Evolutionary conservation across 2,797 vertebrate species (phyloP), one percentile per base, ranked within the genome.

Genomic region (Pterois miles): DNA sequence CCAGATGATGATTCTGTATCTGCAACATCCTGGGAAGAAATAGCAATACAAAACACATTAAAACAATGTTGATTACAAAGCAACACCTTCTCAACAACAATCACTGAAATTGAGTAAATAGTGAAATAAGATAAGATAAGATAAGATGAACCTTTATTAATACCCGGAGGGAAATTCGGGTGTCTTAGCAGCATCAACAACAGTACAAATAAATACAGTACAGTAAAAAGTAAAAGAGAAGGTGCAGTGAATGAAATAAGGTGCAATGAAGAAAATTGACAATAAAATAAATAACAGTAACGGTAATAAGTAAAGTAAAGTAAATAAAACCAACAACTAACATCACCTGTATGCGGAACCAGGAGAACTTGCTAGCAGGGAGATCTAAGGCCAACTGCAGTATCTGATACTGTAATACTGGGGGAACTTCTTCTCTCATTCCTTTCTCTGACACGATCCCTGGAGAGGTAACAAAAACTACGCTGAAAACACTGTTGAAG

Each of bases 351-450:
- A 96, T 84, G 77, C 93, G 97, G 76, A 99, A 96, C 97, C 98
- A 99, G 23, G 96, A 89, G 93, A 99, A 99, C 88, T 98, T 99
- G 95, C 92, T 97, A 14, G 97, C 95, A 0, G 98, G 98, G 54
- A 99, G 94, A n/a, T 98, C 97, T 65, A 99, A 92, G 3, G 98
- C 97, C 88, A 99, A 89, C 84, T 97, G 96, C n/a, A 99, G 94
- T 25, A 99, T 95, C 53, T 97, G 96, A 87, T 97, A 93, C 91
- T 99, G 98, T 48, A 99, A 88, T 46, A 98, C 82, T 2, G 96
- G 96, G 2, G 97, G 95, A 4, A 96, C 95, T 79, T 96, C 95
- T 22, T 96, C 91, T 4, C 84, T 84, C 8, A 96, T 85, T 34
- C 96, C 97, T 74, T 95, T 96, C 78, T 98, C 97, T 0, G 95